Base-by-base conservation (phyloP, 1,140 invertebrate species). In the Drosophila orosa region DNA sequence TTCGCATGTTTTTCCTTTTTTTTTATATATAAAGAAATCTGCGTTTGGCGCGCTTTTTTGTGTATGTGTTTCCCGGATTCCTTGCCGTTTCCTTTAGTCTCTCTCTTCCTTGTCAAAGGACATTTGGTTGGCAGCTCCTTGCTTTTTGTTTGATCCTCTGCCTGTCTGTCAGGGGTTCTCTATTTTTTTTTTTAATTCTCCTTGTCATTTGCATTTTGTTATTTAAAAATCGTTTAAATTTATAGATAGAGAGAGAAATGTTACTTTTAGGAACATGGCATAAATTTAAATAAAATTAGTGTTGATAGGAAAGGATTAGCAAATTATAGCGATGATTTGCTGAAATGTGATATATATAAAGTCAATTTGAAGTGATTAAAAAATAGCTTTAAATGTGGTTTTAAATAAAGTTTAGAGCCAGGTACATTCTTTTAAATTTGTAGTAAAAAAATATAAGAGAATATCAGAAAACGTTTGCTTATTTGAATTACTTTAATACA, bases 1-100 rank as follows among this genome's bases (percentile, higher is more conserved):
- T 17, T 37, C 12, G 17, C 15, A 2, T 44, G 13, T 31, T 48
- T 59, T 74, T 24, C 57, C 59, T 39, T 33, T 40, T 55, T 22
- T 52, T 33, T 33, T 48, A 27, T 24, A 5, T 52, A 50, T 33
- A 33, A 1, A 39, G 52, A 71, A 74, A 66, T 56, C 62, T 56
- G 78, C 65, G 48, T 86, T 81, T 78, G 74, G 82, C 82, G 82
- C 78, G 78, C 74, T 78, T 86, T 85, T 84, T 71, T 47, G 9
- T 31, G 12, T n/a, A n/a, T 58, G 33, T 52, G 27, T 50, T 50
- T 50, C 58, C 33, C 13, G 55, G 45, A 68, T 74, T 80, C 40
- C 44, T 71, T 37, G 62, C 59, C 8, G 37, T 22, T 45, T 29
- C n/a, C 42, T 58, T 50, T 39, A 57, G 50, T 62, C 45, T 48